phyloP scores from a whole-genome alignment of 2,797 vertebrate genomes.

The Sciurus vulgaris region DNA sequence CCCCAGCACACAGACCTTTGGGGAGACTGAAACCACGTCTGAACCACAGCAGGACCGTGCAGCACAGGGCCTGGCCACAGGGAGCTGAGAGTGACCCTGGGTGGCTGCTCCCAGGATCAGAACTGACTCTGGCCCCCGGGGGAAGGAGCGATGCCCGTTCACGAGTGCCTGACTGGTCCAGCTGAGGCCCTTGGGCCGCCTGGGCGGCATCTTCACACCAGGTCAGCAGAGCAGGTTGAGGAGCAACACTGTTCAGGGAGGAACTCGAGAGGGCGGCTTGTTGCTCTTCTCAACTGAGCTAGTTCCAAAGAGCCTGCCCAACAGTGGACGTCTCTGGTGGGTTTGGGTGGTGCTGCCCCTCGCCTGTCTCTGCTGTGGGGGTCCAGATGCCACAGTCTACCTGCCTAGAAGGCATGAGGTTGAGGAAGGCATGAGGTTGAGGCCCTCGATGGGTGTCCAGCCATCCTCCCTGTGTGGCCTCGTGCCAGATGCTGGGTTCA shows the following conservation, averaged over 20 bases:
- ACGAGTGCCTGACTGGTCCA: neutral
- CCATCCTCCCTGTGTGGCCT: too few relatives aligned
- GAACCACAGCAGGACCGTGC: neutral
- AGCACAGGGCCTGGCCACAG: neutral
- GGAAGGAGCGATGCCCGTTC: neutral
- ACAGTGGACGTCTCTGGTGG: neutral
- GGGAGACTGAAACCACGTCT: too few relatives aligned
- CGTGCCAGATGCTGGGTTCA: accelerated
- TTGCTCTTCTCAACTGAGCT: neutral
- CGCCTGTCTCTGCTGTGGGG: accelerated
- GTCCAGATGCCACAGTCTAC: neutral
- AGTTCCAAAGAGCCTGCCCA: too few relatives aligned
- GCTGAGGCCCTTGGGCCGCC: neutral
- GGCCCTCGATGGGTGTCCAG: neutral
- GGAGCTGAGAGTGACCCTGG: too few relatives aligned
- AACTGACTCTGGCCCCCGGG: neutral
- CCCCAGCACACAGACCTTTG: neutral
- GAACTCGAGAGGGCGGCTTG: neutral
- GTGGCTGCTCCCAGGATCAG: neutral
- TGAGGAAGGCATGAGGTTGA: neutral
- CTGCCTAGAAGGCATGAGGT: neutral
- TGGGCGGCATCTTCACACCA: too few relatives aligned
- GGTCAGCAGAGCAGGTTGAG: neutral
- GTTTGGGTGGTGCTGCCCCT: too few relatives aligned
- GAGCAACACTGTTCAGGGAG: neutral